Conservation (phyloP, 2,113 vertebrate genomes). For the Canis aureus region DNA sequence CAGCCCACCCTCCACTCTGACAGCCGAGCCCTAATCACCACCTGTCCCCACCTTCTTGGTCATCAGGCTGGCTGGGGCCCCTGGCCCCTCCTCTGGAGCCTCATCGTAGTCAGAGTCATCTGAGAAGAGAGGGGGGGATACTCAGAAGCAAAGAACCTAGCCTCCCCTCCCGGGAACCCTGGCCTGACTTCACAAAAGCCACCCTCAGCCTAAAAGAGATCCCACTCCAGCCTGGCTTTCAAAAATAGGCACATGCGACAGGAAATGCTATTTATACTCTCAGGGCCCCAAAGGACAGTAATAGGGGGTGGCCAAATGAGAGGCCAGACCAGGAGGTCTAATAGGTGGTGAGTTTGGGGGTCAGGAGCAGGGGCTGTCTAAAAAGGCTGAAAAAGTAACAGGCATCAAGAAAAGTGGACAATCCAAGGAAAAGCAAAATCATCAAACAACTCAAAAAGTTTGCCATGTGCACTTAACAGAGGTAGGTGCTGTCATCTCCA, state of each 20-base stretch:
- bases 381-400: not conserved
- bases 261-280: slow-evolving; percentile 77
- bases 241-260: slow-evolving; percentile 49
- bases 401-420: not conserved
- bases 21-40: not conserved
- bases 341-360: not conserved
- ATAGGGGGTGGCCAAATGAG: not conserved
- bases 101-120: slow-evolving; percentile 84
- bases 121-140: slow-evolving; percentile 12
- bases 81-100: slow-evolving; percentile 66
- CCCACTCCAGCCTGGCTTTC: not conserved
- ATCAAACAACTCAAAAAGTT: not conserved
- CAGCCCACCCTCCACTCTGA: not conserved
- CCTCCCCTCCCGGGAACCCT: not conserved
- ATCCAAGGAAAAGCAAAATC: not conserved
- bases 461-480: not conserved
- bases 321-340: slow-evolving; percentile 42
- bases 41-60: slow-evolving; percentile 77
- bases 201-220: not conserved
- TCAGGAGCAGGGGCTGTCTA: not conserved
- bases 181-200: not conserved
- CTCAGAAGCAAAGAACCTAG: slow-evolving; percentile 20
- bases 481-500: not conserved
- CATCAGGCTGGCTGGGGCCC: slow-evolving; percentile 72
- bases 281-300: not conserved